Evolutionary conservation across 2,113 vertebrate species (phyloP).

Genomic region (Urocitellus parryii): DNA sequence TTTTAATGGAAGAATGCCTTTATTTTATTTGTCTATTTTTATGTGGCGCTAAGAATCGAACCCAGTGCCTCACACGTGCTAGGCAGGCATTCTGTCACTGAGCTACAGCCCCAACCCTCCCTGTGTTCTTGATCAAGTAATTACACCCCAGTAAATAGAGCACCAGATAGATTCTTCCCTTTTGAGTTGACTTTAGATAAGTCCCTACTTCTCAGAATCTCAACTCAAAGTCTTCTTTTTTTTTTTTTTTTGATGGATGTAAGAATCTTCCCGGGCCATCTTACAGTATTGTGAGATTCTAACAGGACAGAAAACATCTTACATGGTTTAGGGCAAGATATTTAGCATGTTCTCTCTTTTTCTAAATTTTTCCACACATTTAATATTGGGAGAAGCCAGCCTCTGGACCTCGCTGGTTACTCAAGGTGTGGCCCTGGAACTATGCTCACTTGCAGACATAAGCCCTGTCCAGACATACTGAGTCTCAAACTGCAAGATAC

Average conservation of each 20-base stretch:
- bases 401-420: background rate
- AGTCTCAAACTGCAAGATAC: background rate
- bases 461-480: background rate
- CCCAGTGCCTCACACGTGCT: too few species aligned
- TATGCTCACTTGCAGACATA: background rate
- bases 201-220: background rate
- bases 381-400: background rate
- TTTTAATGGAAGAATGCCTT: too few species aligned
- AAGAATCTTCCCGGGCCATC: background rate
- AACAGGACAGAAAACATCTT: conserved; percentile 21
- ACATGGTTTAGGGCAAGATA: too few species aligned
- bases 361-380: too few species aligned
- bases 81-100: too few species aligned
- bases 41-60: too few species aligned
- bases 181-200: background rate
- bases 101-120: background rate
- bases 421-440: background rate
- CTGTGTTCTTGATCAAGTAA: background rate
- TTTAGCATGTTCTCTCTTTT: background rate
- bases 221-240: background rate
- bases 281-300: background rate
- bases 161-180: background rate
- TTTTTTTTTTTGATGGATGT: background rate
- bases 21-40: too few species aligned
- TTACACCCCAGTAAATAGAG: background rate